Evolutionary conservation across 2,888 invertebrate genomes (phyloP), one percentile per base, ranked within the genome.

Genomic region (Hypselothyrea guttata): DNA sequence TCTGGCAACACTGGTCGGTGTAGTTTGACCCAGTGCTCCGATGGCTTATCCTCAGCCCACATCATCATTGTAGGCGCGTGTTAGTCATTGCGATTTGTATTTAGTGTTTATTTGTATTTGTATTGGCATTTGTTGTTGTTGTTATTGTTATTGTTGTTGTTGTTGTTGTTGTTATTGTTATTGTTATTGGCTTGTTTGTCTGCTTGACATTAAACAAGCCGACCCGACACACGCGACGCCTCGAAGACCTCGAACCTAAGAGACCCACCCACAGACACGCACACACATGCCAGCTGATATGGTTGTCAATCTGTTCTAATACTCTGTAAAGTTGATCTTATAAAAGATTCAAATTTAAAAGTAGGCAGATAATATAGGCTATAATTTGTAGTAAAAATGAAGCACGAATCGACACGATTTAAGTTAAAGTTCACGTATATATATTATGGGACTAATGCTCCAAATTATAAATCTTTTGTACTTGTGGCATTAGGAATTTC

Each of bases 161-260:
- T 22, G 5, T 11, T 13, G 4, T 9, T 45, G 7, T 72, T 67
- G 61, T 57, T 79, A 83, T 69, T 84, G 77, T 64, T 84, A 84
- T 69, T 76, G 77, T 64, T 84, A 84, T 84, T 81, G 77, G 41
- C 71, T 65, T 78, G 77, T 77, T 77, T 77, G 82, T 73, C 74
- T 70, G 74, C 49, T 46, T 59, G 60, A 58, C 72, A 66, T 70
- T 54, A 72, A 70, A 70, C 68, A 61, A 9, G 56, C 73, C 69
- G 61, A 47, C 18, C 47, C 38, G 55, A 12, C 15, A 40, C 63
- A 60, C 72, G 69, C 60, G 12, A 70, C 16, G 35, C 40, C 49
- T 49, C 15, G 15, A 60, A 69, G 35, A 27, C 60, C 60, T 37
- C 44, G 35, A 52, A 22, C 41, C 35, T n/a, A 27, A 7, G 28